Percentiles rank a stretch among this genome's conserved stretches.
Conservation (phyloP, 2,888 invertebrate species). For the Megaustenia siamemsis region DNA sequence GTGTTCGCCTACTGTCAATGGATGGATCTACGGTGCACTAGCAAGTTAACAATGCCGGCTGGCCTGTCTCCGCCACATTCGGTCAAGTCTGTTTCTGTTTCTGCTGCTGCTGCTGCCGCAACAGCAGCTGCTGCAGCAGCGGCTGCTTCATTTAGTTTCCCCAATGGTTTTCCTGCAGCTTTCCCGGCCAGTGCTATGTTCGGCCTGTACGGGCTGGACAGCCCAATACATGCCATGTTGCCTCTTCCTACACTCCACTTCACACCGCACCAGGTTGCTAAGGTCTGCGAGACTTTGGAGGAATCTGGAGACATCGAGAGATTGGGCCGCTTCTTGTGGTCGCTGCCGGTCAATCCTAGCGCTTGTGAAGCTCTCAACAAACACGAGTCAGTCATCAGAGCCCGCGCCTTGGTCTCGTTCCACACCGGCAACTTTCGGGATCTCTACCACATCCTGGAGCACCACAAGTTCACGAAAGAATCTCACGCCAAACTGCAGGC, state of each 20-base stretch:
- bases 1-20: constrained; percentile 45
- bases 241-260: constrained; percentile 77
- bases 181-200: constrained; percentile 52
- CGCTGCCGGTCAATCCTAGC: constrained; percentile 91
- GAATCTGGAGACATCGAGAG: constrained; percentile 82
- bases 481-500: constrained; percentile 92
- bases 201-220: constrained; percentile 60
- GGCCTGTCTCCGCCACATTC: constrained; percentile 50
- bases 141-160: constrained; percentile 40
- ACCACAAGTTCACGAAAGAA: constrained; percentile 92
- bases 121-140: constrained; percentile 46
- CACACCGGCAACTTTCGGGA: constrained; percentile 94
- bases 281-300: constrained; percentile 80
- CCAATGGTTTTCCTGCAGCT: constrained; percentile 40
- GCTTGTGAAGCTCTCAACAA: constrained; percentile 89
- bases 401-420: constrained; percentile 92
- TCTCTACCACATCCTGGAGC: constrained; percentile 92
- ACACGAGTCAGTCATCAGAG: constrained; percentile 91
- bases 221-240: constrained; percentile 64
- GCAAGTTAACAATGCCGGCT: constrained; percentile 54
- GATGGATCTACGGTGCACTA: constrained; percentile 59
- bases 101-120: constrained; percentile 34
- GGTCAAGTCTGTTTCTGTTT: constrained; percentile 35
- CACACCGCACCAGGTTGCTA: constrained; percentile 78
- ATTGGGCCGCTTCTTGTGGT: constrained; percentile 92